Evolutionary conservation across 2,797 vertebrate species (phyloP).

Genomic region (Choloepus didactylus): DNA sequence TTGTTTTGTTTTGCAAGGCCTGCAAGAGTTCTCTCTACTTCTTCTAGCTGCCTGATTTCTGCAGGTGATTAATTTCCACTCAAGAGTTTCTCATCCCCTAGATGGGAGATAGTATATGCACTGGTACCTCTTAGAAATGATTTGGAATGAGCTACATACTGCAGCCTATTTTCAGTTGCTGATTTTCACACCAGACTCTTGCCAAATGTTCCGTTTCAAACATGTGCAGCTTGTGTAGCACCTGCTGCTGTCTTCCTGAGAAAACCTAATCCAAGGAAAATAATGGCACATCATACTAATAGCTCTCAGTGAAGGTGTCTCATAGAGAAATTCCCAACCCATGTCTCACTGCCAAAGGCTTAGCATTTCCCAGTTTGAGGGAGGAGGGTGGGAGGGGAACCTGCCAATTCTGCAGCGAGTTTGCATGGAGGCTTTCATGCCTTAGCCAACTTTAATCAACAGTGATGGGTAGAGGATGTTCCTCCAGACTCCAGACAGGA

Average conservation of each 20-base stretch:
- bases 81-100: background rate
- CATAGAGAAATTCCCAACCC: constrained; percentile 34
- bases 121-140: background rate
- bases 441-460: background rate
- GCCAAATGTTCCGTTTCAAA: constrained; percentile 37
- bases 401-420: background rate
- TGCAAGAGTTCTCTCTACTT: background rate
- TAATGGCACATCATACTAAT: constrained; percentile 19
- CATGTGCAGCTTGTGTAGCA: background rate
- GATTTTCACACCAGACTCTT: constrained; percentile 56
- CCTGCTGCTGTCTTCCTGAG: constrained; percentile 62
- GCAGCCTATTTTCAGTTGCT: constrained; percentile 45
- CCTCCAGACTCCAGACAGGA: constrained; percentile 30
- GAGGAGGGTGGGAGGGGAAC: background rate
- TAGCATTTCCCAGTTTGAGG: background rate
- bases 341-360: background rate
- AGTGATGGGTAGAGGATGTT: background rate
- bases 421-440: background rate
- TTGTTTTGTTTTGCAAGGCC: background rate
- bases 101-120: background rate
- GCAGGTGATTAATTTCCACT: background rate
- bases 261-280: constrained; percentile 48
- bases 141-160: background rate
- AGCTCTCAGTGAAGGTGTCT: background rate
- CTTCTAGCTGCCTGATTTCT: constrained; percentile 33